Conservation (phyloP, 2,888 invertebrate species). For the Tanaodytes sp. region DNA sequence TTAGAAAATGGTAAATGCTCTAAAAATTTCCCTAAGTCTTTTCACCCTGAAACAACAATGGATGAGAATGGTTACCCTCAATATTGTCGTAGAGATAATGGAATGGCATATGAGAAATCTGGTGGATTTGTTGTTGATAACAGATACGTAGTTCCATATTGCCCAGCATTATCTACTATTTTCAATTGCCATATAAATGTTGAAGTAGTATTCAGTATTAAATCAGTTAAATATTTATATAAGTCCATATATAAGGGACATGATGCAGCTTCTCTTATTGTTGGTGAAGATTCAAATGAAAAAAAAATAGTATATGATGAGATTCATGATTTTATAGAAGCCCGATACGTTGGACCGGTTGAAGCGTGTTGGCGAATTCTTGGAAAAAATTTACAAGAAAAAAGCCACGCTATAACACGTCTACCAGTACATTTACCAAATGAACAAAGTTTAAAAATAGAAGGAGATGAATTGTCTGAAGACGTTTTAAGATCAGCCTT, state of each 20-base stretch:
- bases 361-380: conserved; percentile 12
- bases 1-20: background rate
- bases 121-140: conserved; percentile 3
- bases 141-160: conserved; percentile 39
- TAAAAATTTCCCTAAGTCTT: background rate
- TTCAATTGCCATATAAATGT: no score
- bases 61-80: no score
- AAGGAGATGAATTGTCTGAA: background rate
- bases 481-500: conserved; percentile 5
- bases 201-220: conserved; percentile 58
- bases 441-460: background rate
- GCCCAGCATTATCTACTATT: conserved; percentile 36
- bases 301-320: conserved; percentile 47
- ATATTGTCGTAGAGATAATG: background rate
- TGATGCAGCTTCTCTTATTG: conserved; percentile 8
- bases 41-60: no score
- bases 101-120: background rate
- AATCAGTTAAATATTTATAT: no score
- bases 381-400: conserved; percentile 8
- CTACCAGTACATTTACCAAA: no score
- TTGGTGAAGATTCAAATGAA: background rate
- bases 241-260: conserved; percentile 60
- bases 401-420: no score
- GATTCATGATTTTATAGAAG: conserved; percentile 51
- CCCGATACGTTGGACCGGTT: conserved; percentile 55